Evolutionary conservation across 2,113 vertebrate genomes (phyloP).

Genomic region (Misgurnus mizolepis): DNA sequence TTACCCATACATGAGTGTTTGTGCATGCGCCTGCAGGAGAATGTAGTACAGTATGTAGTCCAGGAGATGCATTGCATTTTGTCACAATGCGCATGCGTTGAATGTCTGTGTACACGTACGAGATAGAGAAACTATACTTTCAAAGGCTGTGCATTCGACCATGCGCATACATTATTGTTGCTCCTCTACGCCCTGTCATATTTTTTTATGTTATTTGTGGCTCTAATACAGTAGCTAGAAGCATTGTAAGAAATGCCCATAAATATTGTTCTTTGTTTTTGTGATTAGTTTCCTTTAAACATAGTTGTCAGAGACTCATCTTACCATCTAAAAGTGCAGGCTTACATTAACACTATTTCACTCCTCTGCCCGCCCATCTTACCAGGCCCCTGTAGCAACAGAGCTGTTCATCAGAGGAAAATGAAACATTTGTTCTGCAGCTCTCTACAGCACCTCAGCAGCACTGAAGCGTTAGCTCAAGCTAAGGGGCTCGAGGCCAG

Average conservation of each 20-base stretch:
- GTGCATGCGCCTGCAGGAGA: no score
- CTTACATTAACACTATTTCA: slow-evolving; percentile 15
- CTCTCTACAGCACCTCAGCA: slow-evolving; percentile 57
- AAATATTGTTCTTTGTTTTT: not conserved
- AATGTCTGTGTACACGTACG: no score
- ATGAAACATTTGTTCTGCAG: slow-evolving; percentile 74
- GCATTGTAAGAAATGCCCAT: not conserved
- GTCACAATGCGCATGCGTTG: no score
- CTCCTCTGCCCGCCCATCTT: slow-evolving; percentile 11
- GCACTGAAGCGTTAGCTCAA: slow-evolving; percentile 57
- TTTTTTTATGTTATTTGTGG: no score
- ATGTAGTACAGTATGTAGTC: no score
- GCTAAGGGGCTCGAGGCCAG: slow-evolving; percentile 59
- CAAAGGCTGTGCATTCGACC: no score
- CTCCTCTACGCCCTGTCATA: no score
- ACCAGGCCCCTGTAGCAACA: not conserved
- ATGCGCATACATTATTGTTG: no score
- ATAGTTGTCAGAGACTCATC: not conserved
- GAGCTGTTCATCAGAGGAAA: slow-evolving; percentile 63
- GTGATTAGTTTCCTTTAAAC: not conserved
- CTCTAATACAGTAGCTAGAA: no score
- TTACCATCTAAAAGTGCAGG: slow-evolving; percentile 3
- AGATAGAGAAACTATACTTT: no score
- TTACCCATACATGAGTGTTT: no score
- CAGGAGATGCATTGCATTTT: no score